Conservation (phyloP, 2,113 vertebrate genomes). For the Pseudonaja textilis region DNA sequence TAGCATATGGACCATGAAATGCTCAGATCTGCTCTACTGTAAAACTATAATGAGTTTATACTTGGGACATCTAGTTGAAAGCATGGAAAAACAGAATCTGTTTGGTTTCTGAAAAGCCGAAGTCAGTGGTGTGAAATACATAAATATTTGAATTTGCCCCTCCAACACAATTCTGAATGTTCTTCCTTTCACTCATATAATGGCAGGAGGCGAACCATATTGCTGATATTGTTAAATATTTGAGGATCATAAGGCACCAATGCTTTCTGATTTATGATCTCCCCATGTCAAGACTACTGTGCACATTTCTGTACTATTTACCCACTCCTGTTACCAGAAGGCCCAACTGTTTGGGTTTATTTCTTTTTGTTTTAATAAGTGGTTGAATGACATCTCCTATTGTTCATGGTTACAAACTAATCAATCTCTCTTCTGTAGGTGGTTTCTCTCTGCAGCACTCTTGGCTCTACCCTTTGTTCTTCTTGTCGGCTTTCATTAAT, state of each 20-base stretch:
- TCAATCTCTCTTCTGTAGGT: conserved; percentile 22
- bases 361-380: not conserved
- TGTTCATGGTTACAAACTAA: conserved; percentile 24
- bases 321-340: not conserved
- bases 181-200: not conserved
- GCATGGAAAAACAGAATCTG: not conserved
- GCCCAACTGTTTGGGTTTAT: not conserved
- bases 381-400: conserved; percentile 19
- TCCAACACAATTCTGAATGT: not conserved
- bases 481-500: conserved; percentile 34
- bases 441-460: conserved; percentile 2
- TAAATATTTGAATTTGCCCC: not conserved
- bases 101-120: not conserved
- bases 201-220: not conserved
- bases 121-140: not conserved
- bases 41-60: not conserved
- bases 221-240: not conserved
- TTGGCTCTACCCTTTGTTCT: conserved; percentile 33
- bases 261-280: not conserved
- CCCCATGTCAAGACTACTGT: not conserved
- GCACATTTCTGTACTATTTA: not conserved
- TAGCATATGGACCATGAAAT: not conserved
- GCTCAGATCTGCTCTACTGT: not conserved
- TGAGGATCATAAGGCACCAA: not conserved
- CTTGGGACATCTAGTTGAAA: not conserved